Percentiles rank a stretch among this genome's conserved stretches.
Evolutionary conservation across 2,888 invertebrate species (phyloP).

Genomic region (Trimorus sp.): DNA sequence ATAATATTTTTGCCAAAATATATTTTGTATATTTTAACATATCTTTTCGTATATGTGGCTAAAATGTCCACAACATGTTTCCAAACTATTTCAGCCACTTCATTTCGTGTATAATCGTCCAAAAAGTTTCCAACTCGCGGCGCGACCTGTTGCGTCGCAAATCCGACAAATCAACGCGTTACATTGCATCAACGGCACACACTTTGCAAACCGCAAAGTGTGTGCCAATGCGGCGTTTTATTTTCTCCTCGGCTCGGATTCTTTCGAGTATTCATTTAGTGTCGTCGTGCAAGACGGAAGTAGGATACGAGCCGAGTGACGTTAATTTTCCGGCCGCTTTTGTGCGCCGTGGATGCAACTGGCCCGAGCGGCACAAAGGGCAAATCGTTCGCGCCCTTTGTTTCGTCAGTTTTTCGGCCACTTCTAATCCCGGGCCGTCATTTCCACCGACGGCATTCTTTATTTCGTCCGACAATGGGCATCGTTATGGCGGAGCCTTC

Average conservation of each 20-base stretch:
- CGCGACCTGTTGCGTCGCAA: neutral
- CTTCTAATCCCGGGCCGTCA: slow-evolving; percentile 16
- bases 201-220: slow-evolving; percentile 1
- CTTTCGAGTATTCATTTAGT: slow-evolving; percentile 24
- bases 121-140: neutral
- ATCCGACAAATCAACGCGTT: neutral
- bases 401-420: slow-evolving; percentile 26
- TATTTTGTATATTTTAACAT: too few species aligned
- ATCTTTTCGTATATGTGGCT: too few species aligned
- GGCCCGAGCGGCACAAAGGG: slow-evolving; percentile 19
- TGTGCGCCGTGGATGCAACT: slow-evolving; percentile 37
- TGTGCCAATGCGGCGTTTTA: slow-evolving; percentile 19
- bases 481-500: slow-evolving; percentile 23
- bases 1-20: too few species aligned
- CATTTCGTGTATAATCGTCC: too few species aligned
- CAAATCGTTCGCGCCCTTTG: slow-evolving; percentile 26
- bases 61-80: too few species aligned
- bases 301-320: slow-evolving; percentile 32
- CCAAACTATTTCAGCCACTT: too few species aligned
- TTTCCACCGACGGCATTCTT: slow-evolving; percentile 39
- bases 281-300: slow-evolving; percentile 33
- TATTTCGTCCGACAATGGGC: slow-evolving; percentile 18
- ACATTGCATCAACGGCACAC: neutral
- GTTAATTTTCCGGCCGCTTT: slow-evolving; percentile 31
- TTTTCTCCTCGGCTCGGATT: slow-evolving; percentile 23